Percentiles rank a stretch among this genome's conserved stretches.
Evolutionary conservation across 2,888 invertebrate genomes (phyloP).

Genomic region (Tenthredo mesomela): DNA sequence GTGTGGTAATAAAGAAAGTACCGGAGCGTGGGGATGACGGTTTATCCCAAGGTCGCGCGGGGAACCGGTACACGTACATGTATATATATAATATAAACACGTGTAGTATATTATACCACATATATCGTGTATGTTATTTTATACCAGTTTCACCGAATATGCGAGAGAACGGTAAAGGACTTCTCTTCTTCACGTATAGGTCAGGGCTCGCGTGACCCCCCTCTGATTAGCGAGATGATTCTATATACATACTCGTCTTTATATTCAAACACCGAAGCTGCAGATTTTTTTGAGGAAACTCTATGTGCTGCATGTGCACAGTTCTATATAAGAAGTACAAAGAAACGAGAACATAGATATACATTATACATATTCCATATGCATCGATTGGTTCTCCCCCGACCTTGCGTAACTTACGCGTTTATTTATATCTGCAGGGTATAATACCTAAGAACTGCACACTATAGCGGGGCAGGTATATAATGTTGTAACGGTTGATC

Average conservation of each 20-base stretch:
- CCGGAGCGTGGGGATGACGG: neutral
- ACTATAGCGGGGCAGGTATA: neutral
- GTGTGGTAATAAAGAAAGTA: neutral
- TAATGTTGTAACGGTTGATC: slow-evolving; percentile 24
- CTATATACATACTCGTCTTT: neutral
- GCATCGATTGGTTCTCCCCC: slow-evolving; percentile 9
- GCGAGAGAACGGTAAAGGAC: neutral
- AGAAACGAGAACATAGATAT: neutral
- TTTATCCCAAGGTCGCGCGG: slow-evolving; percentile 1
- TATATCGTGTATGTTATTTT: neutral
- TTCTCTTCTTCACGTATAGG: neutral
- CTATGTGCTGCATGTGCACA: neutral
- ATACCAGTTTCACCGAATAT: neutral
- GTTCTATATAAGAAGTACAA: neutral
- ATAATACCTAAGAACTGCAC: neutral
- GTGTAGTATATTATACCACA: neutral
- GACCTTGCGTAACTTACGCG: slow-evolving; percentile 43
- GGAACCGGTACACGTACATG: neutral
- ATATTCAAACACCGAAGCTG: neutral
- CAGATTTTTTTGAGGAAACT: no score
- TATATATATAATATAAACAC: neutral
- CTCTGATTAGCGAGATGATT: neutral
- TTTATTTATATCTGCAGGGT: neutral
- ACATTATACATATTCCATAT: neutral
- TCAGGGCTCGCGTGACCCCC: slow-evolving; percentile 14